Percentiles rank a stretch among this genome's conserved stretches.
phyloP scores from a whole-genome alignment of 2,888 invertebrate genomes.

The Calameuta filiformis region DNA sequence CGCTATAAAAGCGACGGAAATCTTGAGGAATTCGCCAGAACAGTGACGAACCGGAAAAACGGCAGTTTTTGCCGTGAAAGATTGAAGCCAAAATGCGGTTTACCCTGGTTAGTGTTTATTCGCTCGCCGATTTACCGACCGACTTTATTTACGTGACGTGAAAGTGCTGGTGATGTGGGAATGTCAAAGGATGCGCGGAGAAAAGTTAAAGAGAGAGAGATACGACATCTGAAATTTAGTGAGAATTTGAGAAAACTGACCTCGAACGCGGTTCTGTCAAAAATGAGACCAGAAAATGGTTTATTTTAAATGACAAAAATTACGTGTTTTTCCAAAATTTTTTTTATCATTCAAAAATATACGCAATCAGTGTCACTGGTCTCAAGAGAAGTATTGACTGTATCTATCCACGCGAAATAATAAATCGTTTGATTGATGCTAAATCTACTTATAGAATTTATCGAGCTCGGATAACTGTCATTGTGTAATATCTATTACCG shows the following conservation, averaged over 20 bases:
- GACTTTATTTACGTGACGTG: background rate
- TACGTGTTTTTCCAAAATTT: too few relatives aligned
- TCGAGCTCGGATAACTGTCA: background rate
- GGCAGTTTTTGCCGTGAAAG: conserved; percentile 31
- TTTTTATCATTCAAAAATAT: background rate
- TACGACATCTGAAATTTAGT: background rate
- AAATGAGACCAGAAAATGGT: background rate
- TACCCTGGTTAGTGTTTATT: conserved; percentile 42
- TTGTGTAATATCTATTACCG: conserved; percentile 24
- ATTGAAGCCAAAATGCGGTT: conserved; percentile 30
- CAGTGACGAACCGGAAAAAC: conserved; percentile 42
- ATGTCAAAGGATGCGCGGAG: background rate
- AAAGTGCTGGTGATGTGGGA: conserved; percentile 8
- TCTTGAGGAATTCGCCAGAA: conserved; percentile 52
- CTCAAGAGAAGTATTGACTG: background rate
- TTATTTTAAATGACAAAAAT: too few relatives aligned
- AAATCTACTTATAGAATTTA: background rate
- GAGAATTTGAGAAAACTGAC: background rate
- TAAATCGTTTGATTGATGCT: background rate
- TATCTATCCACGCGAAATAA: background rate
- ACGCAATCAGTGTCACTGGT: background rate
- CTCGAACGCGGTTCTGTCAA: background rate
- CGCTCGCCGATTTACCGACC: background rate
- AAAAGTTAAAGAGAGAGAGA: background rate
- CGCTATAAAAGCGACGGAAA: conserved; percentile 55